Evolutionary conservation across 2,113 vertebrate genomes (phyloP).

Genomic region (Eubucco bourcierii): DNA sequence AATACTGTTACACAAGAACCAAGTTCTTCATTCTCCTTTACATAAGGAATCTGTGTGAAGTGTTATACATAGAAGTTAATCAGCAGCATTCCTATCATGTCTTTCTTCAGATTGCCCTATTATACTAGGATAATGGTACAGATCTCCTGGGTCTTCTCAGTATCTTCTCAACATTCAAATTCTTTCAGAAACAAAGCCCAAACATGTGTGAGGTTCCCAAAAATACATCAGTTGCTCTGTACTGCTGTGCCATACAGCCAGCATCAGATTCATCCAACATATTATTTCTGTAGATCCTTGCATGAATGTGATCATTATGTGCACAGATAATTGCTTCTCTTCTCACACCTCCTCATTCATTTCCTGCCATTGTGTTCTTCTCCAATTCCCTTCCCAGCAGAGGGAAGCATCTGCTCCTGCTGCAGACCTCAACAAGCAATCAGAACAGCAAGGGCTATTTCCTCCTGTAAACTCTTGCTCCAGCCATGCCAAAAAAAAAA

Average conservation of each 20-base stretch:
- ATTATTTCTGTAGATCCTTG: background rate
- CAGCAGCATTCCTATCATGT: background rate
- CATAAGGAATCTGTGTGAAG: rapidly evolving
- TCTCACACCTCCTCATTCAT: background rate
- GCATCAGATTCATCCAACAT: background rate
- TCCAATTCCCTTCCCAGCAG: background rate
- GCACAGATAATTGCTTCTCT: background rate
- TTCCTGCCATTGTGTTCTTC: slow-evolving; percentile 40
- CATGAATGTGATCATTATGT: background rate
- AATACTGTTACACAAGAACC: background rate
- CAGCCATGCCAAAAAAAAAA: background rate
- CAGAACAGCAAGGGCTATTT: background rate
- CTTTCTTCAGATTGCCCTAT: background rate
- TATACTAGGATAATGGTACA: background rate
- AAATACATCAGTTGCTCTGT: background rate
- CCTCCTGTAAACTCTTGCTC: background rate
- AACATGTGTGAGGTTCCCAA: background rate
- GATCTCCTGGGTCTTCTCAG: background rate
- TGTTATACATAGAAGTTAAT: background rate
- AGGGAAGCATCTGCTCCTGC: slow-evolving; percentile 30
- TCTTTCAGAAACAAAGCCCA: background rate
- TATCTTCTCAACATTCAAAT: background rate
- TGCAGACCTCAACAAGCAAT: background rate
- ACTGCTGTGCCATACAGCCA: background rate
- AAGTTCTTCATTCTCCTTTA: background rate